Conservation (phyloP, 2,888 invertebrate species). For the Apamea crenata region DNA sequence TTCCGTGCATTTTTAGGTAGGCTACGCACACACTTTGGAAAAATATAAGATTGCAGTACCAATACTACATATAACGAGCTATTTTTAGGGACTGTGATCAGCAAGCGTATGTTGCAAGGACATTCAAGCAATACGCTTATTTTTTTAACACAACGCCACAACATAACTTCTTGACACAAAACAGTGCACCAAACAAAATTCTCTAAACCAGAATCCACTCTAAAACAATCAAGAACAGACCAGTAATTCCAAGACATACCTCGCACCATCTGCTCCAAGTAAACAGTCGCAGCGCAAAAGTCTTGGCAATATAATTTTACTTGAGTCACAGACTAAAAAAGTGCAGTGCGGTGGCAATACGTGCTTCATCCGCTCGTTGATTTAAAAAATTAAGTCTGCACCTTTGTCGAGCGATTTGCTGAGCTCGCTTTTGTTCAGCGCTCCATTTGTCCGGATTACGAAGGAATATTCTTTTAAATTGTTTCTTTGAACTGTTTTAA, state of each 20-base stretch:
- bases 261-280: constrained; percentile 48
- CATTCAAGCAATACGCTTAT: not conserved
- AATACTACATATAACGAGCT: not conserved
- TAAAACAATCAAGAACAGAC: constrained; percentile 39
- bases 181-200: not conserved
- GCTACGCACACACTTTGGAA: not conserved
- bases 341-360: constrained; percentile 53
- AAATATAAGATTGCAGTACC: not conserved
- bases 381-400: constrained; percentile 66
- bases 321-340: constrained; percentile 56
- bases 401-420: constrained; percentile 61
- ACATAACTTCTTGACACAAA: not conserved
- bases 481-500: constrained; percentile 9
- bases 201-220: not conserved
- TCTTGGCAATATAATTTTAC: constrained; percentile 60
- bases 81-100: not conserved
- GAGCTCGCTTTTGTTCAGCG: constrained; percentile 49
- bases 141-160: not conserved
- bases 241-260: constrained; percentile 39
- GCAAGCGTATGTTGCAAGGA: not conserved
- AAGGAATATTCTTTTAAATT: constrained; percentile 39
- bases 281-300: constrained; percentile 48
- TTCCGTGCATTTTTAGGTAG: not conserved
- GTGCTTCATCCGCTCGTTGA: constrained; percentile 60
- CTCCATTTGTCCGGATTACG: constrained; percentile 44